Percentiles rank a stretch among this genome's conserved stretches.
Evolutionary conservation across 2,113 vertebrate species (phyloP).

Genomic region (Neofelis nebulosa): DNA sequence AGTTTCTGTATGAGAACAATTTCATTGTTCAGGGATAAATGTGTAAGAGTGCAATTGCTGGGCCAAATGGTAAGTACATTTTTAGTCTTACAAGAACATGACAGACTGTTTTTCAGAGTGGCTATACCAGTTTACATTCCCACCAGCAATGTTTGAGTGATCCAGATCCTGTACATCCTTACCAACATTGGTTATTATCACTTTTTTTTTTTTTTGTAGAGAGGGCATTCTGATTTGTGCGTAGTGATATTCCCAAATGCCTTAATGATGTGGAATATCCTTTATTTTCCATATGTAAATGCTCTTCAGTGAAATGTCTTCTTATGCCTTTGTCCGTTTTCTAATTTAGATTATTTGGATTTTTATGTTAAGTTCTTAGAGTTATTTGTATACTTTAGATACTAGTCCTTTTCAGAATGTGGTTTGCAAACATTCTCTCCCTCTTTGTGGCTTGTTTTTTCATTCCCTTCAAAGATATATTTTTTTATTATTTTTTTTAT

Average conservation of each 20-base stretch:
- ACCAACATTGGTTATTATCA: not conserved
- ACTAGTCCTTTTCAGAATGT: not conserved
- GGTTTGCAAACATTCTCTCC: not conserved
- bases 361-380: not conserved
- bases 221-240: not conserved
- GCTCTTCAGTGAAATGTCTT: not conserved
- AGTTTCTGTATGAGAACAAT: not conserved
- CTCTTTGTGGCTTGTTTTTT: not conserved
- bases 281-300: not conserved
- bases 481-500: no score
- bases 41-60: not conserved
- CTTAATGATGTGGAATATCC: not conserved
- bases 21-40: constrained; percentile 19
- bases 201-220: not conserved
- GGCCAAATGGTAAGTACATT: not conserved
- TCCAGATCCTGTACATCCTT: not conserved
- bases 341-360: not conserved
- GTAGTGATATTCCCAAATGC: not conserved
- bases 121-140: not conserved
- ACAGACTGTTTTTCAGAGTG: not conserved
- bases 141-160: not conserved
- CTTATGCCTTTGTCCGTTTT: not conserved
- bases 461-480: not conserved
- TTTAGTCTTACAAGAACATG: not conserved
- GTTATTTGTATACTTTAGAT: not conserved